Evolutionary conservation across 2,113 vertebrate species (phyloP).

Genomic region (Lasiurus cinereus): DNA sequence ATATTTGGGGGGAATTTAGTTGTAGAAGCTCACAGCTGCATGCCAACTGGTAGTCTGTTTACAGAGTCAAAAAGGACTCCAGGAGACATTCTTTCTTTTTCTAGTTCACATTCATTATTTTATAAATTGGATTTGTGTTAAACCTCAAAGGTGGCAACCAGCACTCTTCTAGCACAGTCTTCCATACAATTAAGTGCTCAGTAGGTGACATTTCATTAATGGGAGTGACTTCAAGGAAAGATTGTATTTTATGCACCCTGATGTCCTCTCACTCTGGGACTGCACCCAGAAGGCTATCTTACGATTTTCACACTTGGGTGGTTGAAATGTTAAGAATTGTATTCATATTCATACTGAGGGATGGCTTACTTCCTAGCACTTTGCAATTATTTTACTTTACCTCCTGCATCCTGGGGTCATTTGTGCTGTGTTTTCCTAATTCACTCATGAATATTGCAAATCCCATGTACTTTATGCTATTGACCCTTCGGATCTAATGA

Average conservation of each 20-base stretch:
- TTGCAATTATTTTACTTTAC: slow-evolving; percentile 75
- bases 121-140: slow-evolving; percentile 25
- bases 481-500: slow-evolving; percentile 18
- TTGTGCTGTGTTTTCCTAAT: neutral
- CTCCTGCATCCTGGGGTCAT: slow-evolving; percentile 39
- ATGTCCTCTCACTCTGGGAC: neutral
- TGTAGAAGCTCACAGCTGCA: neutral
- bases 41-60: slow-evolving; percentile 41
- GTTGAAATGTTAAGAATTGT: slow-evolving; percentile 59
- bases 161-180: neutral
- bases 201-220: slow-evolving; percentile 56
- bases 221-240: slow-evolving; percentile 55
- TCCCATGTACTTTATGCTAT: neutral
- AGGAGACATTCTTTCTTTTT: neutral
- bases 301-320: slow-evolving; percentile 60
- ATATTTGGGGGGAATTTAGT: slow-evolving; percentile 1
- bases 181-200: slow-evolving; percentile 50
- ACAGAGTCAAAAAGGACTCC: neutral
- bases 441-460: slow-evolving; percentile 12
- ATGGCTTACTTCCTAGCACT: slow-evolving; percentile 62
- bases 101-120: slow-evolving; percentile 45
- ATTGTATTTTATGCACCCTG: neutral
- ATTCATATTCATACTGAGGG: slow-evolving; percentile 67
- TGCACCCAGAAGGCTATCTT: neutral
- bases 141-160: neutral